Evolutionary conservation across 2,888 invertebrate genomes (phyloP).

Genomic region (Lasioglossum marginatum): DNA sequence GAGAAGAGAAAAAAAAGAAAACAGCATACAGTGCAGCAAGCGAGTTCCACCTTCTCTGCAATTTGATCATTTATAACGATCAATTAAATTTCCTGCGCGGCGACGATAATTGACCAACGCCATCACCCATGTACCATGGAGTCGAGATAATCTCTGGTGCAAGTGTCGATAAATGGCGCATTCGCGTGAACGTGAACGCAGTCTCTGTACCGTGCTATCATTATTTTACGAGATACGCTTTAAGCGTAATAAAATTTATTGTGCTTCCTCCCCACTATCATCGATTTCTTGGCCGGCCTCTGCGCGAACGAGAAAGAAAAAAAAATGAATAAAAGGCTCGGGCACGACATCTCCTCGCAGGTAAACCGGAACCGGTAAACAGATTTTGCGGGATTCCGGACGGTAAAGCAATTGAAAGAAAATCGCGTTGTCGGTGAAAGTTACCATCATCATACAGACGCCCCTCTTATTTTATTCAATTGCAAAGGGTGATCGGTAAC

Average conservation of each 20-base stretch:
- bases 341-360: constrained; percentile 40
- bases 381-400: constrained; percentile 58
- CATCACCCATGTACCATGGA: constrained; percentile 71
- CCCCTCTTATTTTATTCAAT: constrained; percentile 29
- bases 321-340: neutral
- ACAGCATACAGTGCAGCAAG: constrained; percentile 22
- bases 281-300: constrained; percentile 48
- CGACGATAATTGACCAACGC: constrained; percentile 74
- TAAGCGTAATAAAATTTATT: constrained; percentile 72
- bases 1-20: constrained; percentile 27
- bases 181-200: constrained; percentile 72
- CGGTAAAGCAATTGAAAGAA: constrained; percentile 65
- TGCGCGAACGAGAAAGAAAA: neutral
- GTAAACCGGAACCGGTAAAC: constrained; percentile 55
- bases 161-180: constrained; percentile 74
- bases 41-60: constrained; percentile 58
- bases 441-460: constrained; percentile 21
- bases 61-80: constrained; percentile 74
- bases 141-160: constrained; percentile 71
- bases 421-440: constrained; percentile 39
- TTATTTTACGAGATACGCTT: constrained; percentile 74
- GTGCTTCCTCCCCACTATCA: constrained; percentile 39
- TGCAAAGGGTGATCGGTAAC: neutral
- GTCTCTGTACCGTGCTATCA: constrained; percentile 67
- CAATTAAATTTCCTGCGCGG: constrained; percentile 73